A percentile compares a stretch with the other conserved stretches of the same genome.
Evolutionary conservation across 2,113 vertebrate species (phyloP).

Genomic region (Hydrolagus affinis): DNA sequence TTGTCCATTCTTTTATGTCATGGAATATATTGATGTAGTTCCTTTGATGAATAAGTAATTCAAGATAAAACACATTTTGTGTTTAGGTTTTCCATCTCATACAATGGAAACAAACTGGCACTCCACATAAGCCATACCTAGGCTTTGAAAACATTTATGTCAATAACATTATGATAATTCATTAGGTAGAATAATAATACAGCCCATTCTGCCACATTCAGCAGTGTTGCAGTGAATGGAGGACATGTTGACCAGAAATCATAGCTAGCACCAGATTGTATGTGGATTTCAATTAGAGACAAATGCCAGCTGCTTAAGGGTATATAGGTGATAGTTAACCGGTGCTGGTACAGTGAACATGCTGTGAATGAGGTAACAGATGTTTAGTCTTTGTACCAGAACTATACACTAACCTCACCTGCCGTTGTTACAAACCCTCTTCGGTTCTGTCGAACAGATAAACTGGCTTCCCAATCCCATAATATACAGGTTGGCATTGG

Average conservation of each 20-base stretch:
- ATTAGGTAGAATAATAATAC: not conserved
- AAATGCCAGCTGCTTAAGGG: conserved; percentile 14
- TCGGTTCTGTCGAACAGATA: not conserved
- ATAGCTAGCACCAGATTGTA: conserved; percentile 1
- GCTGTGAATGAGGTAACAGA: conserved; percentile 9
- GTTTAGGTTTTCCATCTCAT: not conserved
- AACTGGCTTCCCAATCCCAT: not conserved
- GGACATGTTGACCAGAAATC: conserved; percentile 15
- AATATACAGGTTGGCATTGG: not conserved
- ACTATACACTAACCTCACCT: not conserved
- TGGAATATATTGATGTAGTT: not conserved
- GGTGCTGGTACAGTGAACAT: conserved; percentile 30
- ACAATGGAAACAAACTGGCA: not conserved
- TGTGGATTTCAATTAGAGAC: conserved; percentile 24
- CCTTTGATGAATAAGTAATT: not conserved
- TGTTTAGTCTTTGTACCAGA: conserved; percentile 11
- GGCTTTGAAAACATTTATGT: not conserved
- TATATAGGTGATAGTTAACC: conserved; percentile 24
- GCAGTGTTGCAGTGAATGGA: not conserved
- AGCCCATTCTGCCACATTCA: not conserved
- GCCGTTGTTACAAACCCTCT: conserved; percentile 15
- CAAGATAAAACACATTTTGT: not conserved
- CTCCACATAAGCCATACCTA: not conserved
- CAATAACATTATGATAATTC: not conserved
- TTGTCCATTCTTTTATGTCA: not conserved